Base-by-base conservation (phyloP, 2,888 invertebrate species). In the Epirrhoe tristata region DNA sequence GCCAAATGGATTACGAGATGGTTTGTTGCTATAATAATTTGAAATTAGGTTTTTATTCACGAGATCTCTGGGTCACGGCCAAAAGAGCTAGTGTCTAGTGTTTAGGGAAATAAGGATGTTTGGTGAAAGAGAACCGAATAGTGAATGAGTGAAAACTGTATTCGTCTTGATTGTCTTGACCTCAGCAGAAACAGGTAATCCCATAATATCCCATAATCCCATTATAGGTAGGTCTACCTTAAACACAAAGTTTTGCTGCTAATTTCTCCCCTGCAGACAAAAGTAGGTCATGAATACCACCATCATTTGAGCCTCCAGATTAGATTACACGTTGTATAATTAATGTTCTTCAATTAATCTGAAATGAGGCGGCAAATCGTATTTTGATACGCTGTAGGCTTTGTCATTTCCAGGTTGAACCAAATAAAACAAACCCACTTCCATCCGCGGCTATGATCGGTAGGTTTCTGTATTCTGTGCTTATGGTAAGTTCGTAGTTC, bases 1-100 rank as follows among this genome's bases (percentile, higher is more conserved):
- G 67, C 67, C 70, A 72, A 76, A 77, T 79, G 74, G 74, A 80
- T 77, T 76, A 70, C 17, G 48, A 55, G 60, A 54, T 51, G 66
- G 62, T 60, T 43, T 63, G 53, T 63, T 70, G 17, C 39, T 55
- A 5, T 6, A 10, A 24, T 24, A 10, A 3, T n/a, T 24, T 31
- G 48, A 48, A 16, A 43, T 43, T 1, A 43, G 12, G 12, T 12
- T 12, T 12, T 3, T 39, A 39, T 39, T 39, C 5, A 43, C 39
- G 39, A 43, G 39, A 43, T 12, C 12, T 43, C 12, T 12, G 1
- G 39, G 39, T 43, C 12, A 10, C 39, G 5, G 39, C 12, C 12
- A 43, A 43, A 12, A 24, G 24, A 24, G 24, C n/a, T n/a, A n/a
- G n/a, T n/a, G n/a, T 24, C 24, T 24, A 24, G 24, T 24, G 24